Evolutionary conservation across 2,113 vertebrate species (phyloP), one percentile per base, ranked within the genome.

Genomic region (Acanthochromis polyacanthus): DNA sequence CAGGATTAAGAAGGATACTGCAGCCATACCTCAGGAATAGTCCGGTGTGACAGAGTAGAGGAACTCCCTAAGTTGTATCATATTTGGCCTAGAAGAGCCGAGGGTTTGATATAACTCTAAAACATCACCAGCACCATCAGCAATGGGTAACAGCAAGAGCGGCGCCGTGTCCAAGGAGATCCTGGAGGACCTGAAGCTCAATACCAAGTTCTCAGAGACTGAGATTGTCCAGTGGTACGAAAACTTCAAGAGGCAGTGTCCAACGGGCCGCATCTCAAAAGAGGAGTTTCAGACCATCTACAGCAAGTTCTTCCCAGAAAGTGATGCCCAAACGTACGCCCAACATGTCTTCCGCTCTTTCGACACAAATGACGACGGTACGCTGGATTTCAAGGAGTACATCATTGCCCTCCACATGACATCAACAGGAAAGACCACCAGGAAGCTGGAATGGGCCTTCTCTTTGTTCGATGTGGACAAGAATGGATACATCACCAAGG

Each of bases 191-290:
- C 88, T 95, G 64, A 94, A 93, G 58, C 87, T 93, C 48, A 92
- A 78, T 85, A 95, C 93, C 76, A 95, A 91, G 83, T 95, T 93
- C 87, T 46, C 89, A 4, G 93, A 94, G 82, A 80, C 51, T 0
- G 93, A 95, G 81, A 87, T 94, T 16, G 85, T 36, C 51, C 92
- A 93, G 85, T 94, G 92, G 93, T 94, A 94, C 1, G 92, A 97
- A 8, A 97, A 97, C 62, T 99, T 99, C 94, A 95, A 98, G 83
- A 98, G 94, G 94, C 97, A 99, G 90, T 98, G 98, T 91, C 98
- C 98, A 53, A 92, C 93, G 0, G 97, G 96, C 2, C 97, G 96
- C 88, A 97, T 99, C 85, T 82, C 96, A 0, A 95, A 96, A 83
- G 93, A 96, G 1, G 96, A 99, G 89, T 99, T 99, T 88, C 97